Percentiles rank a stretch among this genome's conserved stretches.
These are phyloP conservation scores for Fukomys damarensis DNA, from an alignment of 2,113 vertebrate genomes.

Conservation along the genomic window DNA sequence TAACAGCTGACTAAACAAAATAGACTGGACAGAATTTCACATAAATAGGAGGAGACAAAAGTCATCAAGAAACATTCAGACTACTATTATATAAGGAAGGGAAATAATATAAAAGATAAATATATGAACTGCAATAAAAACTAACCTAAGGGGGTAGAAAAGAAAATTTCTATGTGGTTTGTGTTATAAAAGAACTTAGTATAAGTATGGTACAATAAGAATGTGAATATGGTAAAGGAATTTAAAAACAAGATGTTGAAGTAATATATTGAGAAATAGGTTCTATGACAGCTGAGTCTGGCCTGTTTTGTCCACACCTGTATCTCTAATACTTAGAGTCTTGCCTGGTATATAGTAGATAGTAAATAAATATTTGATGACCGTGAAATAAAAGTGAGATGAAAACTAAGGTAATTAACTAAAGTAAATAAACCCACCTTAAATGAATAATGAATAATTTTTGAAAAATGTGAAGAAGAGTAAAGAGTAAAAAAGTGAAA, in stretches of 20 bases:
- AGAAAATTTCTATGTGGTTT: background rate
- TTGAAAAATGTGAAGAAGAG: background rate
- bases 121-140: background rate
- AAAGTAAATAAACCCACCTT: background rate
- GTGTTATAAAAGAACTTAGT: background rate
- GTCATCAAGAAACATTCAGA: background rate
- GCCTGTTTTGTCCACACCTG: background rate
- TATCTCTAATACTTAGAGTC: background rate
- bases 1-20: background rate
- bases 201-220: background rate
- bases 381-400: constrained; percentile 1
- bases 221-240: background rate
- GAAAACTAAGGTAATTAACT: background rate
- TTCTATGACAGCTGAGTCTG: background rate
- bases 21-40: background rate
- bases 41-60: constrained; percentile 1
- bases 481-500: background rate
- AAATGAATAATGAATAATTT: background rate
- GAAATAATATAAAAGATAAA: background rate
- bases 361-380: background rate
- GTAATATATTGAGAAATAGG: background rate
- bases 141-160: background rate
- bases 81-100: background rate
- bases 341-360: background rate
- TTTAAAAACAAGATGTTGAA: background rate